Base-by-base conservation (phyloP, 2,888 invertebrate genomes). In the Coleophora flavipennella region DNA sequence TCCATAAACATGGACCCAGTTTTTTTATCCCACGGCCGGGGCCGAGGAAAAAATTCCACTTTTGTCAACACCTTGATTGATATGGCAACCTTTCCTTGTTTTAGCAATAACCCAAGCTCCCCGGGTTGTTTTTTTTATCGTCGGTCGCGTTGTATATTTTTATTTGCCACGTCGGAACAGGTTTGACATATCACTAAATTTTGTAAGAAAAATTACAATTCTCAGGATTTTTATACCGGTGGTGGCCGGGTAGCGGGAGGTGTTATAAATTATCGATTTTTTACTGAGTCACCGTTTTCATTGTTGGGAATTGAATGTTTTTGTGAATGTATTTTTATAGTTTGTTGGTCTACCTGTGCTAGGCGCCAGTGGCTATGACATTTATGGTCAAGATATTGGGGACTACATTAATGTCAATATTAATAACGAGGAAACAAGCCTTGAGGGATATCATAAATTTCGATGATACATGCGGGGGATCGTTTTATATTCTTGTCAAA, bases 101-200 rank as follows among this genome's bases (percentile, higher is more conserved):
- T 84, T 83, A 83, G 80, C 80, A 79, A 77, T 78, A 79, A 73
- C 77, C 78, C 72, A 58, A 66, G 67, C 65, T 57, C 65, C 60
- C 65, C 61, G 58, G 54, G 57, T 60, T 53, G 51, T 73, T 81
- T 79, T 75, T 70, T n/a, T n/a, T n/a, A n/a, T 64, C 57, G 50
- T 57, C 59, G 57, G 8, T 58, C 58, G 56, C 50, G 57, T 69
- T 66, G 67, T 77, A 78, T 71, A 73, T 80, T 83, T 84, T 81
- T 81, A 80, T 83, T 80, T 80, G 72, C 64, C 64, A 68, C 79
- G 73, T 77, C 77, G 67, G n/a, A 71, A 75, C 75, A 67, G 65
- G 73, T 78, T 80, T 81, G 83, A 83, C 83, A 79, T 79, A 77
- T 83, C 79, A 81, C 81, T 83, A 84, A 83, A 83, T 83, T 81